Percentiles rank a stretch among this genome's conserved stretches.
Evolutionary conservation across 2,113 vertebrate genomes (phyloP).

Genomic region (Phyllopteryx taeniolatus): DNA sequence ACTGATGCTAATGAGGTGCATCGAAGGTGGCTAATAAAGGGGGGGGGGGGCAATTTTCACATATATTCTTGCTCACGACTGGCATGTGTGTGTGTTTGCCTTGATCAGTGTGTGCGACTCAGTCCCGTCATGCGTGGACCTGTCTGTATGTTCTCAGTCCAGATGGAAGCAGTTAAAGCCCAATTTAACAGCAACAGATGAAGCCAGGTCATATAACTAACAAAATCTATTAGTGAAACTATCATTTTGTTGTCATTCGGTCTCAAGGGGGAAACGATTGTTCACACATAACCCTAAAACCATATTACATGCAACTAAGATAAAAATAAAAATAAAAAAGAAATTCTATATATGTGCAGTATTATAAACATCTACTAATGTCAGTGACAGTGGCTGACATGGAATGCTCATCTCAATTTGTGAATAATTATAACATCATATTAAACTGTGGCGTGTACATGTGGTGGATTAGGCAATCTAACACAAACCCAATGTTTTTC

Average conservation of each 20-base stretch:
- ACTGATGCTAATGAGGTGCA: conserved; percentile 50
- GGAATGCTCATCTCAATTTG: conserved; percentile 10
- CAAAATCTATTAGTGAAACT: conserved; percentile 71
- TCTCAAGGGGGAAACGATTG: conserved; percentile 44
- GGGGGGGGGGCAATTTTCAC: conserved; percentile 21
- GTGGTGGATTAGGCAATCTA: conserved; percentile 18
- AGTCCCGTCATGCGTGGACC: conserved; percentile 39
- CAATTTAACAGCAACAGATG: conserved; percentile 66
- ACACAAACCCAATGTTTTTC: conserved; percentile 42
- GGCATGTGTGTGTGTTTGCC: conserved; percentile 15
- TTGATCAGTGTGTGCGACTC: conserved; percentile 33
- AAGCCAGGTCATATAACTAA: conserved; percentile 66
- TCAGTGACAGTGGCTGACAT: conserved; percentile 34
- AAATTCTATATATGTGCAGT: conserved; percentile 14
- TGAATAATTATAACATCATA: conserved; percentile 28
- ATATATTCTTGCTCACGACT: conserved; percentile 49
- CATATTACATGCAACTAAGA: conserved; percentile 29
- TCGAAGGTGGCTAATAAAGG: conserved; percentile 17
- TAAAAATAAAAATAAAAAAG: conserved; percentile 6
- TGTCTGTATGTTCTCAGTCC: conserved; percentile 53
- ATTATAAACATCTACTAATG: conserved; percentile 20
- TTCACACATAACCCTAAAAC: conserved; percentile 38
- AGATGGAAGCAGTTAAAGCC: conserved; percentile 69
- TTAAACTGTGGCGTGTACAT: conserved; percentile 24
- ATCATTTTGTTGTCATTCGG: conserved; percentile 64